Evolutionary conservation across 2,797 vertebrate genomes (phyloP), one percentile per base, ranked within the genome.

Genomic region (Limnodromus scolopaceus): DNA sequence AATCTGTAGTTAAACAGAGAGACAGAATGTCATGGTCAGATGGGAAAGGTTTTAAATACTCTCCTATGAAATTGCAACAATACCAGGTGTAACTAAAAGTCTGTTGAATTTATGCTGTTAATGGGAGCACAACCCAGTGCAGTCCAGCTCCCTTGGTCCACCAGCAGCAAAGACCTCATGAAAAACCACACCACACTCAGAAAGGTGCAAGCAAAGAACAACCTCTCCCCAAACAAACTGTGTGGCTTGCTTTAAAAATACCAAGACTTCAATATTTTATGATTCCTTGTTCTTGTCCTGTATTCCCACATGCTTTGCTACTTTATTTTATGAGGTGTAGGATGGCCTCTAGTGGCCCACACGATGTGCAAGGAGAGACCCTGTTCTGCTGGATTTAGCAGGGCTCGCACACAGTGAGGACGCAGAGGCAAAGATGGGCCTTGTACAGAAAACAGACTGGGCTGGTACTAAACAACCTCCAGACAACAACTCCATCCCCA

Each of bases 301-400:
- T 24, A 32, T 75, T 83, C 61, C 60, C 20, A 11, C 22, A 7
- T 2, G 43, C 51, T 72, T 54, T 43, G 24, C 38, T 51, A 13
- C 79, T 85, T 58, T 49, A n/a, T 94, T 93, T 93, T 20, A 36
- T 7, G 93, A 96, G 81, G 88, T 72, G 43, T 87, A 93, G 90
- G 93, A 92, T 97, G 96, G 92, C 93, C 93, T 91, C 92, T 94
- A 94, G 90, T 91, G 93, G 93, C 65, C 8, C 85, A 32, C 39
- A 38, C 1, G 22, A 46, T 41, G 81, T 27, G 49, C 41, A 41
- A 28, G 57, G 74, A 55, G 27, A 72, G 58, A 82, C 66, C 36
- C 89, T 3, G 13, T 6, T 77, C 14, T 17, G 16, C 34, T 81
- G 51, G 36, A 32, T 7, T 27, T 13, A 8, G 54, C 46, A 27